Percentiles rank a stretch among this genome's conserved stretches.
Conservation (phyloP, 2,113 vertebrate species). For the Podocnemis expansa region DNA sequence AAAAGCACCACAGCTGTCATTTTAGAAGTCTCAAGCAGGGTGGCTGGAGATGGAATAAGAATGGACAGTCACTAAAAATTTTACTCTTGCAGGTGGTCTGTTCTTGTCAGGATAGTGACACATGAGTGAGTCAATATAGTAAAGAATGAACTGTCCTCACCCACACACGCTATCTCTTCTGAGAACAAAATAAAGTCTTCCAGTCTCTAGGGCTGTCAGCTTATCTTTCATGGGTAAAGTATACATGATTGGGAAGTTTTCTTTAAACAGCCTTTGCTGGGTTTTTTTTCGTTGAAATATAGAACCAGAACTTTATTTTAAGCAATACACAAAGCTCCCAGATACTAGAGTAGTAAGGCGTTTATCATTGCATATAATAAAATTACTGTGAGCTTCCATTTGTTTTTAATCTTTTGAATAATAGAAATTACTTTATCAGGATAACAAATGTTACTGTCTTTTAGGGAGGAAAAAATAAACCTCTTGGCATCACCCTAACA, state of each 20-base stretch:
- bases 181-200: neutral
- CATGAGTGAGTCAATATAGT: neutral
- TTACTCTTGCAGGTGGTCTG: neutral
- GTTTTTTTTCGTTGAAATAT: neutral
- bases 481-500: neutral
- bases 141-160: neutral
- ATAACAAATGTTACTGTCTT: neutral
- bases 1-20: neutral
- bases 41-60: neutral
- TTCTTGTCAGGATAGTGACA: neutral
- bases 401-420: neutral
- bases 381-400: neutral
- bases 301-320: neutral
- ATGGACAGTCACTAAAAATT: fast-evolving
- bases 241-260: neutral
- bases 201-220: neutral
- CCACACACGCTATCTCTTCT: neutral
- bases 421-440: neutral
- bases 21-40: neutral
- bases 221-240: neutral
- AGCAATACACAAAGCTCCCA: neutral
- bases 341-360: too few species aligned
- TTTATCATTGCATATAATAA: neutral
- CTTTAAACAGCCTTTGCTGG: neutral
- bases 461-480: neutral